Conservation (phyloP, 1,140 invertebrate species). For the Cylas formicarius region DNA sequence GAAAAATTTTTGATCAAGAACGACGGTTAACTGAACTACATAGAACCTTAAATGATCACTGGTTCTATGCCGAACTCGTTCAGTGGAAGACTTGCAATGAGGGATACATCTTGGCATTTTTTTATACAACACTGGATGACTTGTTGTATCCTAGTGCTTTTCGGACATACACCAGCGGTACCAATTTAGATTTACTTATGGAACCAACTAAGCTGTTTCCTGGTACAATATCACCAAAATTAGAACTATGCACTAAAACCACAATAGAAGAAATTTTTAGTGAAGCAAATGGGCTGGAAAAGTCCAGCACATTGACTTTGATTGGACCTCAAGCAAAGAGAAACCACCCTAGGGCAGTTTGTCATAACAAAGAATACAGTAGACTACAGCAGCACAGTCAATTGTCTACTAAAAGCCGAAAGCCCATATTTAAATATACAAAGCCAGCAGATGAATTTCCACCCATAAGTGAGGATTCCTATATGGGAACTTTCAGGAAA, state of each 20-base stretch:
- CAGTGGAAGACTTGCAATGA: conserved; percentile 50
- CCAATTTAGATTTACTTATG: conserved; percentile 61
- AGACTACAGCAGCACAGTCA: conserved; percentile 19
- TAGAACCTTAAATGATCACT: conserved; percentile 45
- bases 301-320: conserved; percentile 12
- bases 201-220: conserved; percentile 56
- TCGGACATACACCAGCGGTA: conserved; percentile 42
- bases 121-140: conserved; percentile 54
- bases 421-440: conserved; percentile 30
- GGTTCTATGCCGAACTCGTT: conserved; percentile 54
- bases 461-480: too few species aligned
- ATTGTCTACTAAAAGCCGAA: conserved; percentile 10
- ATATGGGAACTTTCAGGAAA: too few species aligned
- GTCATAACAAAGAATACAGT: conserved; percentile 34
- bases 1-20: conserved; percentile 51
- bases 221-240: conserved; percentile 53
- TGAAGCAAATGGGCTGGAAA: conserved; percentile 13
- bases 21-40: conserved; percentile 44
- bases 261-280: conserved; percentile 46
- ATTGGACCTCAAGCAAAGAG: conserved; percentile 17
- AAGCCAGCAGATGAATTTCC: conserved; percentile 32
- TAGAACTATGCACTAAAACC: conserved; percentile 51
- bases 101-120: conserved; percentile 52
- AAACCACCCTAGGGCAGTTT: conserved; percentile 30
- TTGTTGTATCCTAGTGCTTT: conserved; percentile 51